Evolutionary conservation across 2,113 vertebrate genomes (phyloP), one percentile per base, ranked within the genome.

Genomic region (Rhipidura dahli): DNA sequence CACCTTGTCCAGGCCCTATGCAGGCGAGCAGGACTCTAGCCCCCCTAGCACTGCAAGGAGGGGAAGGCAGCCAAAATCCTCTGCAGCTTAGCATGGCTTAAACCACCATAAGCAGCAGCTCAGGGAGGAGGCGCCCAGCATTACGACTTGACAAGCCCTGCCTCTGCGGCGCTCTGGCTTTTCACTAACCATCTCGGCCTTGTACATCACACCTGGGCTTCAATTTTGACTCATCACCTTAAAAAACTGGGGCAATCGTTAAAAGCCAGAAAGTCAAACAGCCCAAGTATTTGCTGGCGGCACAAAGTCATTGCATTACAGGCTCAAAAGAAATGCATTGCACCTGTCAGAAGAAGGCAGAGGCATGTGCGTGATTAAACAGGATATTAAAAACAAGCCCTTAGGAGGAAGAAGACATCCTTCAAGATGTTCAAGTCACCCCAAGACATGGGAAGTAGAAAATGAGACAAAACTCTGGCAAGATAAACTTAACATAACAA

Each of bases 341-440:
- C 70, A 79, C 73, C 85, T 94, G 92, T 61, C 94, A 87, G 61
- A 59, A 51, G 51, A 23, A 83, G 60, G 65, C 88, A 70, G 66
- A 87, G 35, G 60, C 60, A 59, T n/a, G 39, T 39, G 72, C 86
- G 26, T 90, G 86, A 95, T 93, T 86, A 93, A 94, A 93, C 80
- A 89, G 94, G 86, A 73, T 94, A 94, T 92, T 94, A 94, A 93
- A 93, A 95, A 83, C 59, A 65, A 94, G 88, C 51, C 80, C 71
- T 60, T 53, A 63, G 80, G 88, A 95, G 47, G 22, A 42, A 95
- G 71, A 54, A 42, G 76, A 66, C 71, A 93, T 84, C 61, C 75
- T 90, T 95, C 68, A 92, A 88, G 88, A 68, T 22, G 35, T 83
- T 90, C 68, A 75, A 90, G 72, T 81, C 83, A 42, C 33, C 56